Evolutionary conservation across 2,888 invertebrate species (phyloP), one percentile per base, ranked within the genome.

Genomic region (Lepidochrysops patricia): DNA sequence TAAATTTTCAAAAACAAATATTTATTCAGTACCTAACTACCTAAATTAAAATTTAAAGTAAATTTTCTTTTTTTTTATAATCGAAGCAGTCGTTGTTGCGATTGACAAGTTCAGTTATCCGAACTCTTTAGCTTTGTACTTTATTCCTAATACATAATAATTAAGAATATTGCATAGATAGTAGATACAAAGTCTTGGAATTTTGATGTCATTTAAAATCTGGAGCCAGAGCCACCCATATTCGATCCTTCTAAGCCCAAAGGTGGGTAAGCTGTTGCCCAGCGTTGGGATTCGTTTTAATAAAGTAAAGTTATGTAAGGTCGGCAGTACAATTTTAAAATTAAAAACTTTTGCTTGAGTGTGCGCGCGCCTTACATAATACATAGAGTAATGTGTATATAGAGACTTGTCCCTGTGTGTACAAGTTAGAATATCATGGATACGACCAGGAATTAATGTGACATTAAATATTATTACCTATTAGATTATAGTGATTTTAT

Each of bases 321-420:
- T 15, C 57, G 49, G 34, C n/a, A 34, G 57, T 57, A 35, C 49
- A 60, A 79, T 82, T 84, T 83, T 82, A 82, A 84, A 84, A 83
- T 84, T 84, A 84, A 84, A 84, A 84, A 78, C 75, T 75, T 59
- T 57, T 60, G 27, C 58, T 19, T 60, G 58, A 68, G 68, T 68
- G 65, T 64, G 63, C 58, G 62, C 63, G 49, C 25, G 23, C n/a
- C 15, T 54, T 54, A 54, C 54, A 54, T 32, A 54, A 32, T 54
- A 23, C 54, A 54, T 54, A 19, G 5, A 19, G 4, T 52, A 25
- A 2, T 27, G 58, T 59, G 43, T 59, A 58, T 59, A 57, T 54
- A 49, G 15, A 29, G 50, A 35, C 25, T 3, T n/a, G n/a, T 61
- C 65, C 70, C 67, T 71, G 67, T 62, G 68, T 72, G 64, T 60